These are phyloP conservation scores for Hydrochoerus hydrochaeris DNA, from an alignment of 2,113 vertebrate species.

Conservation along the genomic window DNA sequence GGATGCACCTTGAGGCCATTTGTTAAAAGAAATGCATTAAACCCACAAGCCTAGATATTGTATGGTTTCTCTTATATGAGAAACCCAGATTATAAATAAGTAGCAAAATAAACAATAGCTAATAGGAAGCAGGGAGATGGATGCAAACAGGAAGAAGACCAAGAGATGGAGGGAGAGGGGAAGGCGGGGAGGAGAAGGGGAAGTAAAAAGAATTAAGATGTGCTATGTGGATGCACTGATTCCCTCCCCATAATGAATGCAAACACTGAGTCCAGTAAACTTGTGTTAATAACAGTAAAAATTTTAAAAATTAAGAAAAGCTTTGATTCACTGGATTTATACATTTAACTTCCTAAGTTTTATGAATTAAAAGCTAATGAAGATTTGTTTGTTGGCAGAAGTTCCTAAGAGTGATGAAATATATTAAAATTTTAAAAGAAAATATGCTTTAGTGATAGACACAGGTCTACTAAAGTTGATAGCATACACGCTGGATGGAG, in stretches of 20 bases:
- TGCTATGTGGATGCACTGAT: not conserved
- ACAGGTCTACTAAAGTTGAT: not conserved
- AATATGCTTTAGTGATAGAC: not conserved
- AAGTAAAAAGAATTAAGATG: not conserved
- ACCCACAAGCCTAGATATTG: not conserved
- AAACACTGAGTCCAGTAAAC: not conserved
- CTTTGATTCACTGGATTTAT: not conserved
- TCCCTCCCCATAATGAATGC: not conserved
- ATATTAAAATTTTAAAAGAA: not conserved
- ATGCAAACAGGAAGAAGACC: not conserved
- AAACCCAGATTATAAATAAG: not conserved
- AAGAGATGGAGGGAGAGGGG: not conserved
- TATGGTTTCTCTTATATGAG: not conserved
- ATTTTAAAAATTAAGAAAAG: not conserved
- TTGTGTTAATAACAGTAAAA: not conserved
- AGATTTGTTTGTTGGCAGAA: not conserved
- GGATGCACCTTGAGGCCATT: not conserved
- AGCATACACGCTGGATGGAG: too few species aligned
- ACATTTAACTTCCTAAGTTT: conserved; percentile 4
- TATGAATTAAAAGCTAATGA: not conserved
- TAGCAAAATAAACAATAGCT: not conserved
- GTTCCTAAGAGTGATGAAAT: not conserved
- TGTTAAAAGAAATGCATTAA: not conserved
- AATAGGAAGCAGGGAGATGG: not conserved
- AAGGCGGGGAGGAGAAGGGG: not conserved